These are phyloP conservation scores for Meriones unguiculatus DNA, from an alignment of 2,113 vertebrate genomes.

Conservation along the genomic window DNA sequence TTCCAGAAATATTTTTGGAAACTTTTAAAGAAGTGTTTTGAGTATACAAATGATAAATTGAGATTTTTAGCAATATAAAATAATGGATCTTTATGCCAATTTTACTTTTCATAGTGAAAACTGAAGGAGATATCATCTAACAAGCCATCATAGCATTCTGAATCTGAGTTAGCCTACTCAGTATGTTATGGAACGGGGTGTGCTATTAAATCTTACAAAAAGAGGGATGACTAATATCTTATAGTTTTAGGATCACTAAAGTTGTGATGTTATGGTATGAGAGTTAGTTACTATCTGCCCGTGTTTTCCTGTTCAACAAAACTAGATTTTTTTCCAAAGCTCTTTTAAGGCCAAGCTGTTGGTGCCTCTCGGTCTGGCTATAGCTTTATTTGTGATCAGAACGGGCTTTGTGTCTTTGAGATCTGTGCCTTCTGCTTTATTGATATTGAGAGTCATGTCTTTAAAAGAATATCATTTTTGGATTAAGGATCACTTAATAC, in stretches of 20 bases:
- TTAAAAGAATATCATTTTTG: not conserved
- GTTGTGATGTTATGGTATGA: not conserved
- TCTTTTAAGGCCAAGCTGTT: not conserved
- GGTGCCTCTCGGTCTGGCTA: not conserved
- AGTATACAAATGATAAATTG: not conserved
- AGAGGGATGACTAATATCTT: not conserved
- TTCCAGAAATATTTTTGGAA: not conserved
- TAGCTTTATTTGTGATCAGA: not conserved
- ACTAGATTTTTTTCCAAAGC: no score
- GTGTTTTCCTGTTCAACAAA: no score
- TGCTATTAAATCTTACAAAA: not conserved
- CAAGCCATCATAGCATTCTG: not conserved
- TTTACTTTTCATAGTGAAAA: not conserved
- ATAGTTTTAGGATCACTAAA: not conserved
- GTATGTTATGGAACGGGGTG: not conserved
- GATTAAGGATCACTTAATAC: not conserved
- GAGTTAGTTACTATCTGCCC: not conserved
- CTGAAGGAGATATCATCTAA: not conserved
- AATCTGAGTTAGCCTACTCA: not conserved
- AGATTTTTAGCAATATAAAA: not conserved
- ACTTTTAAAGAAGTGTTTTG: not conserved
- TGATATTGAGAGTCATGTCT: not conserved
- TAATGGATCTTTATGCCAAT: not conserved
- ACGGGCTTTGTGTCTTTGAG: not conserved
- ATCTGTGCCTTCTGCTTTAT: not conserved